Conservation (phyloP, 92 coral and sea anemone genomes). For the Bergia puertoricense region DNA sequence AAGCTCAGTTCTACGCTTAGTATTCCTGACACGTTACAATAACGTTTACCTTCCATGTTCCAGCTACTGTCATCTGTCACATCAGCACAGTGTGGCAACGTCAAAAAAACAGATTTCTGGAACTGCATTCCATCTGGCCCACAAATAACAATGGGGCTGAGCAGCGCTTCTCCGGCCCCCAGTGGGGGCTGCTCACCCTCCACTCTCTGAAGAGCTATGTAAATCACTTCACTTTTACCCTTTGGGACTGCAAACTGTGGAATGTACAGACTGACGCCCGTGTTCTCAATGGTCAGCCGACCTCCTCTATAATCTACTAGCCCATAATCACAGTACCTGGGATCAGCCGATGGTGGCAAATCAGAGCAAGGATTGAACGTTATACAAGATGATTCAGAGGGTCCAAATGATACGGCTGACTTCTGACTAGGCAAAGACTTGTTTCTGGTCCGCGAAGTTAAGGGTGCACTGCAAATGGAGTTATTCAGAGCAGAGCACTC, state of each 20-base stretch:
- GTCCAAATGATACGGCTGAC: slow-evolving; percentile 15
- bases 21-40: too few species aligned
- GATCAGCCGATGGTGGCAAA: slow-evolving; percentile 29
- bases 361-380: slow-evolving; percentile 11
- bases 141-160: slow-evolving; percentile 33
- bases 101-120: slow-evolving; percentile 27
- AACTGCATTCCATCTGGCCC: slow-evolving; percentile 44
- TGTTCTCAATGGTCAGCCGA: slow-evolving; percentile 3
- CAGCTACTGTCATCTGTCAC: slow-evolving; percentile 26
- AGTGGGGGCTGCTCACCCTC: slow-evolving; percentile 13
- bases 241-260: slow-evolving; percentile 18
- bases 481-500: background rate
- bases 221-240: slow-evolving; percentile 20
- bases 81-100: slow-evolving; percentile 44
- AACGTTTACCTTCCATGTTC: slow-evolving; percentile 32
- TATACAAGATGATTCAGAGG: background rate
- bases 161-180: background rate
- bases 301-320: slow-evolving; percentile 30
- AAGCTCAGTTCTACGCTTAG: background rate
- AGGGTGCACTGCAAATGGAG: background rate
- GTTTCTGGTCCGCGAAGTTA: background rate
- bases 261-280: slow-evolving; percentile 27
- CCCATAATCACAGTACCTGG: slow-evolving; percentile 27
- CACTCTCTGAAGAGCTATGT: slow-evolving; percentile 30
- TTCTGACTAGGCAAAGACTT: background rate